Evolutionary conservation across 2,113 vertebrate genomes (phyloP).

Genomic region (Odocoileus virginianus): DNA sequence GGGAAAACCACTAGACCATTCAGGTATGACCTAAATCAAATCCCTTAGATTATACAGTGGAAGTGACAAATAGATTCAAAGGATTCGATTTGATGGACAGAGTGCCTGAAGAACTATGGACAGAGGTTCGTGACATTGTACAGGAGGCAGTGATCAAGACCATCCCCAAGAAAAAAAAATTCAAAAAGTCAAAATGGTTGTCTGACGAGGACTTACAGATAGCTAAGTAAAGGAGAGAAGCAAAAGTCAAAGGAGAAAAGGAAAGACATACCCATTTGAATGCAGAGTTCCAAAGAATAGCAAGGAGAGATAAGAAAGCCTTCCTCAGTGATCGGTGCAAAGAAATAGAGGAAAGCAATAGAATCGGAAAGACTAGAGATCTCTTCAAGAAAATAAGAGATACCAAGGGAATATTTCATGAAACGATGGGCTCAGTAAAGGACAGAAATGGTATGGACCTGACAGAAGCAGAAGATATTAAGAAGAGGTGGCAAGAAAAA

Average conservation of each 20-base stretch:
- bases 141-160: background rate
- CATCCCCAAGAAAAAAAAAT: background rate
- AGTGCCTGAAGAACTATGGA: background rate
- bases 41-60: background rate
- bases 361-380: background rate
- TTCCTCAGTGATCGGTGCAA: background rate
- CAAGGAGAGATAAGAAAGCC: background rate
- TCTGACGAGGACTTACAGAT: background rate
- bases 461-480: no score
- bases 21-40: background rate
- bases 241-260: background rate
- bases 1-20: background rate
- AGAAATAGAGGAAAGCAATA: background rate
- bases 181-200: background rate
- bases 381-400: no score
- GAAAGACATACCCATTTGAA: background rate
- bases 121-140: background rate
- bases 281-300: background rate
- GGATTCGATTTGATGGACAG: background rate
- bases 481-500: no score
- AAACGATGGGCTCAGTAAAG: no score
- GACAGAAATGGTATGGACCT: no score
- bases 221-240: background rate
- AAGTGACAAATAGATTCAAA: background rate
- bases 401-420: no score